Conservation (phyloP, 2,888 invertebrate genomes). For the Laspeyria flexula region DNA sequence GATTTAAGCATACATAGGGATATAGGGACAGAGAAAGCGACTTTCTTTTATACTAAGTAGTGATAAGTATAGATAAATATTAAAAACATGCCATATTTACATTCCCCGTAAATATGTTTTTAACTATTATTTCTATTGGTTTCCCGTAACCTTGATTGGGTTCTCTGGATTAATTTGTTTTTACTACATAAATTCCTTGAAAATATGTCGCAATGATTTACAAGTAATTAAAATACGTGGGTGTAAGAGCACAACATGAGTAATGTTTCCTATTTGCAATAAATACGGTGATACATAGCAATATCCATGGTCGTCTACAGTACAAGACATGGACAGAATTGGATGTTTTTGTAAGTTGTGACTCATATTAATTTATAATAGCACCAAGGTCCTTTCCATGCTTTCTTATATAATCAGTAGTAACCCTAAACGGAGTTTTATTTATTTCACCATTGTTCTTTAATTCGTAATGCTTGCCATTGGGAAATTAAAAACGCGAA, state of each 20-base stretch:
- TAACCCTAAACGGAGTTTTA: constrained; percentile 39
- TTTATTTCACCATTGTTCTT: constrained; percentile 31
- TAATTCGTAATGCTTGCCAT: constrained; percentile 18
- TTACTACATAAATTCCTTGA: constrained; percentile 27
- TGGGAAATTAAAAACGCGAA: constrained; percentile 21
- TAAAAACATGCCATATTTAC: no score
- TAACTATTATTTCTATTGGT: no score
- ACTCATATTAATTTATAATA: constrained; percentile 54
- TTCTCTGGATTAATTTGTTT: constrained; percentile 24
- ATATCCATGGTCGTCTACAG: constrained; percentile 30
- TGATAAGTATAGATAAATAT: no score
- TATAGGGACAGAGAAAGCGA: no score
- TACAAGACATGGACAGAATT: constrained; percentile 48
- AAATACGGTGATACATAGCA: constrained; percentile 28
- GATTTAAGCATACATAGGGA: no score
- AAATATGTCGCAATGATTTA: constrained; percentile 39
- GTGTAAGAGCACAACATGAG: constrained; percentile 35
- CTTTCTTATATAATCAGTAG: constrained; percentile 28
- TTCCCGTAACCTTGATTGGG: constrained; percentile 22
- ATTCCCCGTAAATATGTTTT: no score
- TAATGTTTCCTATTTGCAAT: constrained; percentile 43
- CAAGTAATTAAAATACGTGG: constrained; percentile 25
- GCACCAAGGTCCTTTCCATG: constrained; percentile 46
- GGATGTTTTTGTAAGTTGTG: constrained; percentile 56
- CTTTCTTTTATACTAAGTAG: no score